A percentile compares a stretch with the other conserved stretches of the same genome.
These are phyloP conservation scores for Cyphomyrus discorhynchus DNA, from an alignment of 2,113 vertebrate genomes.

Conservation along the genomic window DNA sequence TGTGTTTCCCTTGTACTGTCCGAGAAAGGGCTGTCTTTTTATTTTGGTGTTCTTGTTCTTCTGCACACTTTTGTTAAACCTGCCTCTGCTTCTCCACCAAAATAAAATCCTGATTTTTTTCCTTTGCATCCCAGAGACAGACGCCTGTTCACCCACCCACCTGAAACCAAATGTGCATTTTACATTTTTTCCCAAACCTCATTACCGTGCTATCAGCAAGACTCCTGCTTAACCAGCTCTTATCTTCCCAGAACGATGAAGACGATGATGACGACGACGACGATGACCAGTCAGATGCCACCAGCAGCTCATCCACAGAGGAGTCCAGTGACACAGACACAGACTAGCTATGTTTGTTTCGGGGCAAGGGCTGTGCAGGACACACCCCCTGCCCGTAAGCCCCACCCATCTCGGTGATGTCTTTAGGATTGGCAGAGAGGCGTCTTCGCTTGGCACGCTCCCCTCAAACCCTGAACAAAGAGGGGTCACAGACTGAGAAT, in stretches of 20 bases:
- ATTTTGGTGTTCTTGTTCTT: background rate
- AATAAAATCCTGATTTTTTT: background rate
- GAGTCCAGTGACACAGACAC: constrained; percentile 26
- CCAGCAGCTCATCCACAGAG: constrained; percentile 27
- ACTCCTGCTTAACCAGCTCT: background rate
- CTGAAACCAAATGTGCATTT: background rate
- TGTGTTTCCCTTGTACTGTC: background rate
- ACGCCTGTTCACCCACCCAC: background rate
- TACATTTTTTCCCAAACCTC: background rate
- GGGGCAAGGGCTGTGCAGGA: constrained; percentile 18
- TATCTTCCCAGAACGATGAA: constrained; percentile 19
- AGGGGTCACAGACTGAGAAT: background rate
- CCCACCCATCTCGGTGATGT: background rate
- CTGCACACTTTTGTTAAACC: background rate
- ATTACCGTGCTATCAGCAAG: background rate
- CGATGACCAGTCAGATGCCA: constrained; percentile 24
- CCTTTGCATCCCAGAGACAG: background rate
- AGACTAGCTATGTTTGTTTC: constrained; percentile 8
- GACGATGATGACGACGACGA: constrained; percentile 17
- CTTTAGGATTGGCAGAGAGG: background rate
- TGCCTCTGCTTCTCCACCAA: background rate
- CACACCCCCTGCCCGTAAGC: background rate
- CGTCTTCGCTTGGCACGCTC: too few relatives aligned
- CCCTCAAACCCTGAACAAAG: background rate
- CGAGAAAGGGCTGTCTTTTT: background rate